These are phyloP conservation scores for Tetrao urogallus DNA, from an alignment of 2,113 vertebrate genomes.

Conservation along the genomic window DNA sequence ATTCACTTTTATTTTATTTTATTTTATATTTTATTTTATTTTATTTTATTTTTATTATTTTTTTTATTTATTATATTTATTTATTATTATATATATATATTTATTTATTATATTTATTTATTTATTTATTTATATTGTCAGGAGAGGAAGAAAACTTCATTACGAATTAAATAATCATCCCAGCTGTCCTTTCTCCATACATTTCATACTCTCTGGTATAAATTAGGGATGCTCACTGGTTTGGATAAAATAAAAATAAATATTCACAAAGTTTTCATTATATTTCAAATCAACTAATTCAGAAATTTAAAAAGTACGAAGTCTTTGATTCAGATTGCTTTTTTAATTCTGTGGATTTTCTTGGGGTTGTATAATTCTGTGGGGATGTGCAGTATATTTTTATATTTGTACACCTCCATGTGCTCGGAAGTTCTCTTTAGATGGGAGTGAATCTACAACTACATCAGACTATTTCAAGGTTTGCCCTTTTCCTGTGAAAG, in stretches of 20 bases:
- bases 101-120: no score
- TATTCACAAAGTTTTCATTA: background rate
- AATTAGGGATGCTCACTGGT: background rate
- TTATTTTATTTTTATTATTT: background rate
- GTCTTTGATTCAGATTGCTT: background rate
- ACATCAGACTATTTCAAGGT: background rate
- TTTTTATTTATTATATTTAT: no score
- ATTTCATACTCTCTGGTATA: background rate
- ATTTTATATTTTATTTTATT: background rate
- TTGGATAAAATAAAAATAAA: background rate
- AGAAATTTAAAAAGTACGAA: background rate
- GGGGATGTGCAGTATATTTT: background rate
- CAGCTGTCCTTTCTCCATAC: background rate
- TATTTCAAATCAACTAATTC: background rate
- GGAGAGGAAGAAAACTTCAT: background rate
- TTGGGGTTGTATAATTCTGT: background rate
- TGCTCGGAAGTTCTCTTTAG: background rate
- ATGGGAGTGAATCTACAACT: background rate
- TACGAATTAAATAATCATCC: slow-evolving; percentile 20
- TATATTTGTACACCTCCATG: background rate
- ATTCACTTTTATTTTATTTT: background rate
- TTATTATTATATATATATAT: no score
- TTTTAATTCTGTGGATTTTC: background rate
- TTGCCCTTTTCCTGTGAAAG: background rate
- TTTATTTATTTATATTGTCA: no score